Evolutionary conservation across 92 coral and sea anemone genomes (phyloP).

Genomic region (Umimayanthus kanabou): DNA sequence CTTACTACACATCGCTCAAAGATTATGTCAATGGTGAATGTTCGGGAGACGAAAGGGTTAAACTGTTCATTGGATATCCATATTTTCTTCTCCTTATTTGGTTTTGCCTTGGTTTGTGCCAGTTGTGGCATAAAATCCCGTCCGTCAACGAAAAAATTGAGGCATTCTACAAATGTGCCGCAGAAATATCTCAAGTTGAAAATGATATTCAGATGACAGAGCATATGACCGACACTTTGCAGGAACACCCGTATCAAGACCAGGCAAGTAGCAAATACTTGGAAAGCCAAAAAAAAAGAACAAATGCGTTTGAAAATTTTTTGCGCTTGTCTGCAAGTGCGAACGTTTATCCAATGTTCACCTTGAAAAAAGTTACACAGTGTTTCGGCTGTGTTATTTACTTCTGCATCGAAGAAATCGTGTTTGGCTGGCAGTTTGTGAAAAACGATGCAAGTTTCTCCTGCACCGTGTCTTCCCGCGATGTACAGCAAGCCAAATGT

Average conservation of each 20-base stretch:
- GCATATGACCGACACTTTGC: too few relatives aligned
- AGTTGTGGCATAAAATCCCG: conserved; percentile 9
- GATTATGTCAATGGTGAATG: conserved; percentile 14
- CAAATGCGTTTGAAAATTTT: not conserved
- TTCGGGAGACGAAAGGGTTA: not conserved
- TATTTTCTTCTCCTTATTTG: not conserved
- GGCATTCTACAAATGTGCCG: not conserved
- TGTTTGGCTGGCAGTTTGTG: not conserved
- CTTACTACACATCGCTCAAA: conserved; percentile 7
- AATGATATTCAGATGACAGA: too few relatives aligned
- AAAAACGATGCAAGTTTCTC: not conserved
- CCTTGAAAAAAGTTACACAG: not conserved
- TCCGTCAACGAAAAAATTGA: not conserved
- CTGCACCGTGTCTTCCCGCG: not conserved
- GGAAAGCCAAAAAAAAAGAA: not conserved
- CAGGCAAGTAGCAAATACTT: not conserved
- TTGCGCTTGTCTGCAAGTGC: not conserved
- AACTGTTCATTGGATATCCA: not conserved
- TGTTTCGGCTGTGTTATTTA: not conserved
- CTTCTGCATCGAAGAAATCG: not conserved
- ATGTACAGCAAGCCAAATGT: not conserved
- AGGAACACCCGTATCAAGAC: too few relatives aligned
- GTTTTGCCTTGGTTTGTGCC: conserved; percentile 7
- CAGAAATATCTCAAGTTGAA: not conserved
- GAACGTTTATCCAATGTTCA: not conserved